These are phyloP conservation scores for Zaprionus camerounensis DNA, from an alignment of 1,140 invertebrate genomes.

Conservation along the genomic window DNA sequence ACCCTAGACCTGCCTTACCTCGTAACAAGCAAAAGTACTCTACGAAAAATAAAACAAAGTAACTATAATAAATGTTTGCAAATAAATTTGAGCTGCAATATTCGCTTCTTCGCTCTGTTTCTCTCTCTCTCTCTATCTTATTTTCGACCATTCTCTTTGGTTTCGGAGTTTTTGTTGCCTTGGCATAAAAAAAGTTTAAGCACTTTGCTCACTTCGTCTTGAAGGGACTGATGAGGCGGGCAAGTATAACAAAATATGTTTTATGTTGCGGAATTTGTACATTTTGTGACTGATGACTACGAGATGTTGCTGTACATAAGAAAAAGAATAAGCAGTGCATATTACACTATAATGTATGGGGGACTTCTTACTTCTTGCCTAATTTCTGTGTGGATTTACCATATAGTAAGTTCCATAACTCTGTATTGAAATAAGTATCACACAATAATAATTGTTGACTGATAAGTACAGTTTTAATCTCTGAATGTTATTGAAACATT, in stretches of 20 bases:
- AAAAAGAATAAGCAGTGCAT: constrained; percentile 6
- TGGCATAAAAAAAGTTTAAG: constrained; percentile 75
- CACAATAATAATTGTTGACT: no score
- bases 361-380: not conserved
- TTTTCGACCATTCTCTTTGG: constrained; percentile 1
- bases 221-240: not conserved
- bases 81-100: constrained; percentile 73
- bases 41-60: constrained; percentile 76
- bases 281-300: constrained; percentile 71
- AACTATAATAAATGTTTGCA: constrained; percentile 82
- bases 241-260: constrained; percentile 68
- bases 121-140: constrained; percentile 1
- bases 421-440: no score
- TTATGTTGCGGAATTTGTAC: constrained; percentile 72
- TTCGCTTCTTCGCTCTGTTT: constrained; percentile 21
- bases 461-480: no score
- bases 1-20: not conserved
- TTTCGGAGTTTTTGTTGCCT: constrained; percentile 54
- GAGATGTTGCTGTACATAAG: constrained; percentile 25
- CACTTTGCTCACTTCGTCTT: constrained; percentile 52
- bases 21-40: constrained; percentile 67
- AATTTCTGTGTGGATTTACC: constrained; percentile 8
- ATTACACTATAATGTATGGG: not conserved
- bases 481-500: no score
- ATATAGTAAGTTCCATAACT: not conserved